Base-by-base conservation (phyloP, 2,797 vertebrate genomes). In the Crax fasciolata region DNA sequence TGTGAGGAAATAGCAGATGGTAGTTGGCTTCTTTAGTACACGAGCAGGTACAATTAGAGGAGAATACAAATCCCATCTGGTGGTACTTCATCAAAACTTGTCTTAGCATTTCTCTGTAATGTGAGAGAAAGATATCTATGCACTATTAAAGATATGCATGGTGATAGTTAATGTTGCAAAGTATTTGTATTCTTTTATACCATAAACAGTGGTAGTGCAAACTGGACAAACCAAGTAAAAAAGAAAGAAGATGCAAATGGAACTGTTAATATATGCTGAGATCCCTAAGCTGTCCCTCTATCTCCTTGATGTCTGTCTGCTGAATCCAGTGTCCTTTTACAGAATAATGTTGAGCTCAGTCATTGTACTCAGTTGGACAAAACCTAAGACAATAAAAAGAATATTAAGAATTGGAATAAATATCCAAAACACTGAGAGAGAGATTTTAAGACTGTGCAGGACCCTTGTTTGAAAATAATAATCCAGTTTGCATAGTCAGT, bases 221-320 rank as follows among this genome's bases (percentile, higher is more conserved):
- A 52, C 6, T 66, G 63, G 61, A 71, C 52, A 59, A 80, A 52
- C 3, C 48, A 80, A 90, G 27, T 32, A 23, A 83, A 85, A 91
- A 39, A 63, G 84, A 89, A 95, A 76, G 74, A 87, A 85, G 49
- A 93, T 84, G 81, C 62, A 95, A 90, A 89, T 84, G 30, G 41
- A 72, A 41, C 44, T 25, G 17, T 70, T 39, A 84, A 83, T 44
- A 68, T 44, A 48, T 2, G 2, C 28, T 71, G 66, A 75, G 19
- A 67, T 41, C 35, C 35, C 68, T 55, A 21, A 74, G 27, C 35
- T 32, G 43, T 21, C 44, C 21, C 54, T 35, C 35, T 78, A 48
- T 46, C 10, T 8, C 11, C 65, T 48, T 52, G 52, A 41, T 10
- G 59, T 2, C 4, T 38, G 66, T 49, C 13, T 1, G 1, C 38